Evolutionary conservation across 2,888 invertebrate species (phyloP), one percentile per base, ranked within the genome.

Genomic region (Netelia melanura): DNA sequence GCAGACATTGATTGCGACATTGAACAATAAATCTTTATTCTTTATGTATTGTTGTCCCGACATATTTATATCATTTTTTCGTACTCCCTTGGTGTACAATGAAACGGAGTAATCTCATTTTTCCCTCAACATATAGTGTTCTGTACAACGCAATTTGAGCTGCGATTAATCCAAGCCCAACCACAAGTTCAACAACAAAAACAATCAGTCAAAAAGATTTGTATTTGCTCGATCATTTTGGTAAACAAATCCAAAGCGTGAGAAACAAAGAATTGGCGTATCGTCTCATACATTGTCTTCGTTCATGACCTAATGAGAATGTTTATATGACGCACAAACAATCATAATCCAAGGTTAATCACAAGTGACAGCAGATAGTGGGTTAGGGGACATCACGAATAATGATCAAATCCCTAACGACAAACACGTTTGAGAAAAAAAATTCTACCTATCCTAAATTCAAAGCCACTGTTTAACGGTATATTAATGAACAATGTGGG

Each of bases 221-320:
- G n/a, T 52, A 3, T 14, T 52, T 25, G 25, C 8, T 14, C 23
- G n/a, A 48, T 14, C 11, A 14, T 23, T 8, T 21, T 9, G 17
- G 43, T 25, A 43, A n/a, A 62, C 25, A 3, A 23, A 23, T 17
- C 0, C 1, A 6, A 23, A 44, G 21, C 43, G 44, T 61, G 23
- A 43, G 2, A 5, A n/a, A 48, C 38, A 38, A 74, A 23, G 10
- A 48, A 21, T 48, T 72, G 8, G 23, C 23, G 72, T 58, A n/a
- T 58, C 43, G 0, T 14, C 48, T 48, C 10, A 3, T 48, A 14
- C 48, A 48, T 48, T 38, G 38, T 38, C 38, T 38, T 6, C 38
- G 64, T 58, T 65, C 65, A 56, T 54, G 76, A 65, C 48, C 67
- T 17, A 67, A 68, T 30, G 76, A 44, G 25, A 56, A 65, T 70